These are phyloP conservation scores for Cryptocephalus primarius DNA, from an alignment of 2,888 invertebrate genomes.

Conservation along the genomic window DNA sequence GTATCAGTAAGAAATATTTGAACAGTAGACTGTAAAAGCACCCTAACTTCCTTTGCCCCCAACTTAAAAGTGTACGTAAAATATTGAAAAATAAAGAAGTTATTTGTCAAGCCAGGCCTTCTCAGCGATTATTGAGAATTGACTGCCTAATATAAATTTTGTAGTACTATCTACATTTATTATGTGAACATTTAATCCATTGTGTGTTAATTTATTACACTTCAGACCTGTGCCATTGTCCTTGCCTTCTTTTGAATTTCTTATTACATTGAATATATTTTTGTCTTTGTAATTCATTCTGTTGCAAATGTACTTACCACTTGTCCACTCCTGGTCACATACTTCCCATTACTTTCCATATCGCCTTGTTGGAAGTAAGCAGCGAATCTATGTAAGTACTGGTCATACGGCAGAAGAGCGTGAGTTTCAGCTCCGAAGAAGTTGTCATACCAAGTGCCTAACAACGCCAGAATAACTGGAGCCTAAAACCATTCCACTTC, in stretches of 20 bases:
- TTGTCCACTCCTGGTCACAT: slow-evolving; percentile 62
- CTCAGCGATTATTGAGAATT: no score
- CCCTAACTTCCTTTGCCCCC: no score
- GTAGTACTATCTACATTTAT: no score
- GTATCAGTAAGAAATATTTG: no score
- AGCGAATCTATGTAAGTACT: slow-evolving; percentile 96
- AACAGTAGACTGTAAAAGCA: no score
- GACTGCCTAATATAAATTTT: no score
- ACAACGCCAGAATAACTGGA: slow-evolving; percentile 83
- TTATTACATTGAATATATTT: not conserved
- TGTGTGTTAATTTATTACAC: not conserved
- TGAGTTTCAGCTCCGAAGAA: slow-evolving; percentile 94
- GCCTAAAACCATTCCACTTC: slow-evolving; percentile 45
- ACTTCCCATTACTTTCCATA: slow-evolving; percentile 99
- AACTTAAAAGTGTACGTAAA: no score
- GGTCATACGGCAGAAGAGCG: slow-evolving; percentile 94
- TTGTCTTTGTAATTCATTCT: not conserved
- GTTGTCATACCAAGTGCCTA: slow-evolving; percentile 92
- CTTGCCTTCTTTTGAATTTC: not conserved
- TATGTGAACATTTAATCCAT: not conserved
- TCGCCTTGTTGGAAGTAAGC: slow-evolving; percentile 99
- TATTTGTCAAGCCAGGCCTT: no score
- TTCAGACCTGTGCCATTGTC: not conserved
- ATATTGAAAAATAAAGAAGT: no score
- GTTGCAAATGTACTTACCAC: slow-evolving; percentile 34